Evolutionary conservation across 2,113 vertebrate genomes (phyloP), one percentile per base, ranked within the genome.

Genomic region (Chionis minor): DNA sequence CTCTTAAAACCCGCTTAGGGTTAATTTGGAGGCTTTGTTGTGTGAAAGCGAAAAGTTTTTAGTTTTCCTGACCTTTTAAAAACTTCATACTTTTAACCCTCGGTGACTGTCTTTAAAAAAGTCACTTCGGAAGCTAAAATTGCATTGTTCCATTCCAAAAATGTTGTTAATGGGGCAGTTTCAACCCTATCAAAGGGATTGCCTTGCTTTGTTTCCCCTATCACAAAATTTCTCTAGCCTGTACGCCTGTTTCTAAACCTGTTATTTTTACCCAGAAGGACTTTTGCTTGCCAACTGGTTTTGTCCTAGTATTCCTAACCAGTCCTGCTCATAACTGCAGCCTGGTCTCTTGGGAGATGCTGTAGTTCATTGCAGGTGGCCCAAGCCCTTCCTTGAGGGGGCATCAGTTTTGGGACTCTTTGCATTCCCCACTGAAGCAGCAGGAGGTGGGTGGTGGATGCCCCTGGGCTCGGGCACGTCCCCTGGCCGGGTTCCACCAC

Each of bases 51-150:
- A 91, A 74, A 79, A 8, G 5, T 27, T 66, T 81, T 71, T 86
- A 86, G 83, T 40, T 87, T 91, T 89, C 52, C 28, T 92, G 73
- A 95, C 77, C 69, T 91, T 95, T 91, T 69, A 84, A 96, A 96
- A 91, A 49, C 56, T 44, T 72, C 17, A 9, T 72, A 33, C 75
- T 74, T 81, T 91, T 89, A 87, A 81, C 35, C 10, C 17, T 69
- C 0, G 1, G 20, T 91, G 78, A 90, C 55, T 88, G 78, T 81
- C 45, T 92, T 86, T 16, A 2, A 67, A 78, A 69, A 86, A 86
- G 62, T 87, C 0, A 51, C 73, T 90, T 94, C 94, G 86, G 90
- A 89, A 78, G n/a, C 58, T 91, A 42, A 26, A 85, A 63, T 51
- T 33, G 18, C 42, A 62, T 87, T 75, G 62, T 70, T 87, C 49